These are phyloP conservation scores for Ooceraea biroi DNA, from an alignment of 1,140 invertebrate genomes.

Conservation along the genomic window DNA sequence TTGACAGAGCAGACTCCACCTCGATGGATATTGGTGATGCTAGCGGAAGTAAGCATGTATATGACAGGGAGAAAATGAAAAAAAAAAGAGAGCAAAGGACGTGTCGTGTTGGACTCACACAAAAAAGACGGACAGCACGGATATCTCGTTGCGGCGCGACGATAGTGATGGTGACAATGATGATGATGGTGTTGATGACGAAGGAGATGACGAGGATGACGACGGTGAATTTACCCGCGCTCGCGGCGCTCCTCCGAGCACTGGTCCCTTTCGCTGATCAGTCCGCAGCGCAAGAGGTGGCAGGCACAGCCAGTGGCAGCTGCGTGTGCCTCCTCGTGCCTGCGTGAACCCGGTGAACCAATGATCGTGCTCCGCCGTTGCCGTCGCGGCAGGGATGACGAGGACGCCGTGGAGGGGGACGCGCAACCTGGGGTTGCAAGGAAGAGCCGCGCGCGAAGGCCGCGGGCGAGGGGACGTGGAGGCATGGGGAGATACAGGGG, in stretches of 20 bases:
- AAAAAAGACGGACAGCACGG: not conserved
- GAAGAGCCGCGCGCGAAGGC: slow-evolving; percentile 70
- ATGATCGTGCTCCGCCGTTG: slow-evolving; percentile 78
- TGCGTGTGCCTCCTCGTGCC: slow-evolving; percentile 79
- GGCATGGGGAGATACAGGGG: slow-evolving; percentile 49
- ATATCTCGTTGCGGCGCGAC: not conserved
- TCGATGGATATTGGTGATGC: not conserved
- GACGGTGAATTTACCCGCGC: slow-evolving; percentile 64
- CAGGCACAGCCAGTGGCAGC: slow-evolving; percentile 74
- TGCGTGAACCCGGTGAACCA: slow-evolving; percentile 81
- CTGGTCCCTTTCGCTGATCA: slow-evolving; percentile 68
- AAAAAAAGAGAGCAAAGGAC: not conserved
- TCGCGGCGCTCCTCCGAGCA: slow-evolving; percentile 65
- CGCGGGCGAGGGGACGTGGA: slow-evolving; percentile 55
- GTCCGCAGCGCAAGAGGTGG: slow-evolving; percentile 72
- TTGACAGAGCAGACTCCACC: not conserved
- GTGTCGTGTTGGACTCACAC: not conserved
- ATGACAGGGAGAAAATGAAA: not conserved
- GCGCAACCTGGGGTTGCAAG: slow-evolving; percentile 69
- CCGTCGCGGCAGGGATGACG: slow-evolving; percentile 75
- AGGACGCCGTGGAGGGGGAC: slow-evolving; percentile 65
- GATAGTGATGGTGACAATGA: not conserved
- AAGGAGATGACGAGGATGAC: not conserved
- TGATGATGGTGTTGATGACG: not conserved
- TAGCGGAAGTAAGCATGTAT: slow-evolving; percentile 10